Percentiles rank a stretch among this genome's conserved stretches.
phyloP scores from a whole-genome alignment of 2,797 vertebrate species.

The Schizopygopsis pylzovi region DNA sequence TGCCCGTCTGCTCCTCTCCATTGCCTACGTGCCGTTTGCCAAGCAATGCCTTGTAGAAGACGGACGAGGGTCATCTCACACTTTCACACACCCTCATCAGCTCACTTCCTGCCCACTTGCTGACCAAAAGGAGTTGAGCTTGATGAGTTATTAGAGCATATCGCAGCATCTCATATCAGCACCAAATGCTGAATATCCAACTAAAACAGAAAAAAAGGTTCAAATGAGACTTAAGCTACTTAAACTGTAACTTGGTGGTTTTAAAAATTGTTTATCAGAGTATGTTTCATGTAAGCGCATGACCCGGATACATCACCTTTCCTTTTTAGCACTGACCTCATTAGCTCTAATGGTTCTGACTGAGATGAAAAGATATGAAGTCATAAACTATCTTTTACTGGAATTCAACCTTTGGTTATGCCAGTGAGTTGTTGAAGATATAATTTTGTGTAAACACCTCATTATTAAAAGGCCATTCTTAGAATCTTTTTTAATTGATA shows the following conservation, averaged over 20 bases:
- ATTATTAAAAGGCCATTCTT: background rate
- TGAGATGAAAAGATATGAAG: background rate
- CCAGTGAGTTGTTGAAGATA: background rate
- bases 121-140: slow-evolving; percentile 39
- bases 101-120: slow-evolving; percentile 50
- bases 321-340: background rate
- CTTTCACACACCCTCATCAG: slow-evolving; percentile 59
- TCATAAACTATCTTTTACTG: background rate
- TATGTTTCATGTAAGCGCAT: background rate
- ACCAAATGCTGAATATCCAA: background rate
- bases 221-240: background rate
- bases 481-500: background rate
- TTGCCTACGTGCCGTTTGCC: slow-evolving; percentile 64
- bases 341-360: background rate
- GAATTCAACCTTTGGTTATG: background rate
- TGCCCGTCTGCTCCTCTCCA: slow-evolving; percentile 46
- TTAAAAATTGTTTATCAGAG: background rate
- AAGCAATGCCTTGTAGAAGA: slow-evolving; percentile 49
- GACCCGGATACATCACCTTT: background rate
- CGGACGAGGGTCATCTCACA: slow-evolving; percentile 38
- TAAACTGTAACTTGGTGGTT: background rate
- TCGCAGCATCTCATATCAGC: slow-evolving; percentile 24
- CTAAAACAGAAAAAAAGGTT: background rate
- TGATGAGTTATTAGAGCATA: slow-evolving; percentile 46
- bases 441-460: background rate